phyloP scores from a whole-genome alignment of 2,113 vertebrate species.

The Myodes glareolus region DNA sequence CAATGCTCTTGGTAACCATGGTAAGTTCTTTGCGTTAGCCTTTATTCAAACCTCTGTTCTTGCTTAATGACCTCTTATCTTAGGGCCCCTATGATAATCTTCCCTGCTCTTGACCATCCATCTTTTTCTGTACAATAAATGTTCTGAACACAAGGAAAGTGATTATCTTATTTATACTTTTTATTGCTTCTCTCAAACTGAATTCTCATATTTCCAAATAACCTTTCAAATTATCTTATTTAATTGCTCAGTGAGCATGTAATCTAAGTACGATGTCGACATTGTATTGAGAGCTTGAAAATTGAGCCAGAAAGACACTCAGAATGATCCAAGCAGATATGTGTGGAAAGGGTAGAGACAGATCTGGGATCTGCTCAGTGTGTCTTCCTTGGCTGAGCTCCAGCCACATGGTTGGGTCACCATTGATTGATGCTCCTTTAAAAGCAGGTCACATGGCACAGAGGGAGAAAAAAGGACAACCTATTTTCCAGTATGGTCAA shows the following conservation, averaged over 20 bases:
- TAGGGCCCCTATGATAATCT: background rate
- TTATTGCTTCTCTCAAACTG: background rate
- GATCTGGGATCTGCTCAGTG: background rate
- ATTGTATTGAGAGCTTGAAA: background rate
- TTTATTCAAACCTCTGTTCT: background rate
- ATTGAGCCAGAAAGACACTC: background rate
- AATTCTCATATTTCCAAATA: conserved; percentile 16
- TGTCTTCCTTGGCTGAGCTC: background rate
- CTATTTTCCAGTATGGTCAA: background rate
- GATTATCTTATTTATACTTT: background rate
- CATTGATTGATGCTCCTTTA: background rate
- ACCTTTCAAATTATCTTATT: background rate
- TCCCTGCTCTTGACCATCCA: background rate
- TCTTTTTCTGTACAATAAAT: background rate
- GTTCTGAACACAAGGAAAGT: background rate
- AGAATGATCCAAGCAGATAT: background rate
- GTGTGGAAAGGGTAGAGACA: background rate
- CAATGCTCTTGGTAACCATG: background rate
- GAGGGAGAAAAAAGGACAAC: background rate
- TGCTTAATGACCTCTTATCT: background rate
- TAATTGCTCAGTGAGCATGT: background rate
- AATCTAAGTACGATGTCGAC: background rate
- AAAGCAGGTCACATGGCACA: background rate
- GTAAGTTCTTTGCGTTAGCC: background rate
- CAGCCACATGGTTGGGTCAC: background rate